A percentile compares a stretch with the other conserved stretches of the same genome.
Conservation (phyloP, 2,888 invertebrate genomes). For the Ernsta delagoae region DNA sequence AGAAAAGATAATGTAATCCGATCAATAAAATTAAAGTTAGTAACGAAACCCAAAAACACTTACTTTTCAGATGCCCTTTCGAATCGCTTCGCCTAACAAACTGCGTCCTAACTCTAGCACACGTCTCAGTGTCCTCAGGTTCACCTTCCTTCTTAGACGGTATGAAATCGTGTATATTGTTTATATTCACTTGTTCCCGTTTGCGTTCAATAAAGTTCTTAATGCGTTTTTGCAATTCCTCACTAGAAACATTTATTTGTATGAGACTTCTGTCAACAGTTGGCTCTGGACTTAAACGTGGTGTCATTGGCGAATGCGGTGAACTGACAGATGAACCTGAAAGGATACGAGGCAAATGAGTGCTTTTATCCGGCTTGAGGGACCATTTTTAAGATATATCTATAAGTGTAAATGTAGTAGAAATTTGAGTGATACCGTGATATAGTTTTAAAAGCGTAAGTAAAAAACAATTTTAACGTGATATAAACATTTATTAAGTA, state of each 20-base stretch:
- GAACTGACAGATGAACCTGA: slow-evolving; percentile 42
- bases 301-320: slow-evolving; percentile 35
- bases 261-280: slow-evolving; percentile 75
- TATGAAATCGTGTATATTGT: slow-evolving; percentile 91
- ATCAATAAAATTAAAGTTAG: too few relatives aligned
- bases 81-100: slow-evolving; percentile 89
- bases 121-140: slow-evolving; percentile 83
- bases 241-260: slow-evolving; percentile 88
- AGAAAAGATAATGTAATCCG: too few relatives aligned
- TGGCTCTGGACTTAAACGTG: slow-evolving; percentile 30
- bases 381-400: too few relatives aligned
- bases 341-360: slow-evolving; percentile 32
- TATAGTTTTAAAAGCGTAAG: too few relatives aligned
- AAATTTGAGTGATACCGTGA: too few relatives aligned
- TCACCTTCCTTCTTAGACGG: slow-evolving; percentile 56
- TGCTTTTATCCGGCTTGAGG: slow-evolving; percentile 33
- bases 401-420: too few relatives aligned
- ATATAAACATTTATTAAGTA: too few relatives aligned
- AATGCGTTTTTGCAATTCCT: slow-evolving; percentile 88
- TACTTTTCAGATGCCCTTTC: slow-evolving; percentile 93
- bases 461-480: too few relatives aligned
- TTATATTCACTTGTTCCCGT: slow-evolving; percentile 88
- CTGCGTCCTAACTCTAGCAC: slow-evolving; percentile 91
- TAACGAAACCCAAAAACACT: too few relatives aligned
- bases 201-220: slow-evolving; percentile 90